Conservation (phyloP, 2,888 invertebrate genomes). For the Chaitophorus viminalis region DNA sequence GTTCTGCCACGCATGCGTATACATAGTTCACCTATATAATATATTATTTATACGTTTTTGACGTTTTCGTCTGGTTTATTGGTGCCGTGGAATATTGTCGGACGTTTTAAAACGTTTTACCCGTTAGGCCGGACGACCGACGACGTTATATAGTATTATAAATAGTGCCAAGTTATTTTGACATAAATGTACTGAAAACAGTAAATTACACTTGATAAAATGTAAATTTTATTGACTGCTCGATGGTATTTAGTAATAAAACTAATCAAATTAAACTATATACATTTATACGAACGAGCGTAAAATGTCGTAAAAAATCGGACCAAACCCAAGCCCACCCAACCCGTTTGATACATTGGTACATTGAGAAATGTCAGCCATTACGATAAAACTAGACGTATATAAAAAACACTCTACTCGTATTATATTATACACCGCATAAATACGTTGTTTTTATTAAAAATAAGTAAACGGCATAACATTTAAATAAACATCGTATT, state of each 20-base stretch:
- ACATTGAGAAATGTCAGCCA: slow-evolving; percentile 33
- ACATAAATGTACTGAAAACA: not conserved
- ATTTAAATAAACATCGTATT: slow-evolving; percentile 39
- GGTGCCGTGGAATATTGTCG: too few species aligned
- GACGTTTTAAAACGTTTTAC: too few species aligned
- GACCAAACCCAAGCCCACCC: slow-evolving; percentile 51
- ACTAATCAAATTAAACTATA: slow-evolving; percentile 27
- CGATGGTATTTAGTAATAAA: slow-evolving; percentile 21
- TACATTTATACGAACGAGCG: too few species aligned
- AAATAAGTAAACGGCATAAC: slow-evolving; percentile 16
- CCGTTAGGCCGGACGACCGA: too few species aligned
- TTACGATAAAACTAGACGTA: slow-evolving; percentile 23
- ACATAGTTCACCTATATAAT: too few species aligned
- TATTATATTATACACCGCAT: not conserved
- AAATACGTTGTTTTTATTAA: slow-evolving; percentile 12
- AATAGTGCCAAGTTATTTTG: not conserved
- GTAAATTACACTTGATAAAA: slow-evolving; percentile 1
- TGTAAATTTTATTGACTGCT: slow-evolving; percentile 40
- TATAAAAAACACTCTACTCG: slow-evolving; percentile 17
- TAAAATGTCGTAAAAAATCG: slow-evolving; percentile 34
- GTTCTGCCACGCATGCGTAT: too few species aligned
- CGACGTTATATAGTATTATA: not conserved
- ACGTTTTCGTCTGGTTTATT: too few species aligned
- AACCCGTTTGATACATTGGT: slow-evolving; percentile 39
- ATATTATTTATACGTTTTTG: too few species aligned